These are phyloP conservation scores for Crypturellus tataupa DNA, from an alignment of 2,797 vertebrate genomes.

Conservation along the genomic window DNA sequence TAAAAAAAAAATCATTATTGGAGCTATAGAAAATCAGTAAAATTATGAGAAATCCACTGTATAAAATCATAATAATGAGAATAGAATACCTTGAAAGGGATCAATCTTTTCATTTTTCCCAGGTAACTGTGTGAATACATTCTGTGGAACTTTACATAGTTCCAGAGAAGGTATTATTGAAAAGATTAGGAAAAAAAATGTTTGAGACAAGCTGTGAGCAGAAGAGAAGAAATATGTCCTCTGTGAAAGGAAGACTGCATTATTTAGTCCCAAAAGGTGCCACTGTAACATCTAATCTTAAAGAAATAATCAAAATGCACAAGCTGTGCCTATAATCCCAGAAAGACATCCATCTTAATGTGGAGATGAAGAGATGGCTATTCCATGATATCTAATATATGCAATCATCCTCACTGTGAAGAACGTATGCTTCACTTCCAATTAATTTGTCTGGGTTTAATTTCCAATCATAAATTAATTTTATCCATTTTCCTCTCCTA, in stretches of 20 bases:
- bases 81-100: not conserved
- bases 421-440: slow-evolving; percentile 33
- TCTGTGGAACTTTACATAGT: not conserved
- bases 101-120: not conserved
- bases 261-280: not conserved
- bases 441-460: slow-evolving; percentile 37
- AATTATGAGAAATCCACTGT: not conserved
- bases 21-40: not conserved
- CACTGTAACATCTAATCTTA: not conserved
- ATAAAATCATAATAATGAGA: not conserved
- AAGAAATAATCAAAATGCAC: not conserved
- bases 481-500: not conserved
- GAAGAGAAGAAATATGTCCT: not conserved
- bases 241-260: not conserved
- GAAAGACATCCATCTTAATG: not conserved
- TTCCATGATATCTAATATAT: not conserved
- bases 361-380: not conserved
- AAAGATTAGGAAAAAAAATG: not conserved
- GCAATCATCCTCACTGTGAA: not conserved
- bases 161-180: not conserved
- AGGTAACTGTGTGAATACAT: not conserved
- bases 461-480: slow-evolving; percentile 30
- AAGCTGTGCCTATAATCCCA: not conserved
- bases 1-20: not conserved
- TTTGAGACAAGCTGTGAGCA: not conserved